Conservation (phyloP, 2,113 vertebrate species). For the Emydura subglobosa region DNA sequence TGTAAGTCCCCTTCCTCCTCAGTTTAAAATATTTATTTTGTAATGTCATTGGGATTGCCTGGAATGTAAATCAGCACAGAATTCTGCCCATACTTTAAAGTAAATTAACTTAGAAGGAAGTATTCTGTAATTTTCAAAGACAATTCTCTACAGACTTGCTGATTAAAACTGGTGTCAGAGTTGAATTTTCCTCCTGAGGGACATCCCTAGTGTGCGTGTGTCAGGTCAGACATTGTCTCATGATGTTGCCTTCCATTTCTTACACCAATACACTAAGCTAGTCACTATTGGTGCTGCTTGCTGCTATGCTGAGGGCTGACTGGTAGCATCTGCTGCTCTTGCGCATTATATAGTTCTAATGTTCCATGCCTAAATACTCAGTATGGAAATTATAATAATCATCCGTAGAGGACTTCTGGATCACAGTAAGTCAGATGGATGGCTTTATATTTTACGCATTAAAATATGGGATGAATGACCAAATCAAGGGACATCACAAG, state of each 20-base stretch:
- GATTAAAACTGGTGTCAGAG: accelerated
- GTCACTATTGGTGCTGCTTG: not conserved
- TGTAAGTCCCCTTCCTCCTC: not conserved
- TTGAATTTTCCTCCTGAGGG: not conserved
- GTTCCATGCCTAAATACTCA: not conserved
- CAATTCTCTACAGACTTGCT: not conserved
- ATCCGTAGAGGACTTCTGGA: not conserved
- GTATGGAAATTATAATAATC: accelerated
- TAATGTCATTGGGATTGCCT: not conserved
- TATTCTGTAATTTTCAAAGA: not conserved
- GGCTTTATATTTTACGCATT: accelerated
- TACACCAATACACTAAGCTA: accelerated
- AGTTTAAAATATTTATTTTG: not conserved
- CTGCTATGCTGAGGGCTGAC: not conserved
- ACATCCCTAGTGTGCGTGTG: accelerated
- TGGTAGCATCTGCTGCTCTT: accelerated
- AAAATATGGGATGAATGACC: not conserved
- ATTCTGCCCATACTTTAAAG: not conserved
- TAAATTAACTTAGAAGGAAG: not conserved
- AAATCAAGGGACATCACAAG: not conserved
- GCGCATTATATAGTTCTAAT: accelerated
- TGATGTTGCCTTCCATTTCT: not conserved
- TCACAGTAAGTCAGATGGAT: accelerated
- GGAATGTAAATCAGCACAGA: accelerated
- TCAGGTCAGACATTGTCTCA: not conserved